Evolutionary conservation across 2,888 invertebrate species (phyloP).

Genomic region (Drosophila dives): DNA sequence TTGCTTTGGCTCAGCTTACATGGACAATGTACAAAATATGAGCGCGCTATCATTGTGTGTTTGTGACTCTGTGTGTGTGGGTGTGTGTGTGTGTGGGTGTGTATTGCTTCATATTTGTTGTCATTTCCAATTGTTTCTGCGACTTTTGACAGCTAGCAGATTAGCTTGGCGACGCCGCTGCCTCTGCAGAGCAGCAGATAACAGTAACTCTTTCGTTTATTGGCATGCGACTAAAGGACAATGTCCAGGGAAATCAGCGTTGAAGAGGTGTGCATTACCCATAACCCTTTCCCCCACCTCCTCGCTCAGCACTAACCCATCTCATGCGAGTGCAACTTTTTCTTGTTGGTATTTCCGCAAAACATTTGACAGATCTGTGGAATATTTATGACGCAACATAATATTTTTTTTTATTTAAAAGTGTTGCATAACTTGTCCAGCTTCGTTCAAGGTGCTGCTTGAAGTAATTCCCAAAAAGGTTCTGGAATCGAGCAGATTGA

Average conservation of each 20-base stretch:
- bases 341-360: constrained; percentile 26
- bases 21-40: constrained; percentile 35
- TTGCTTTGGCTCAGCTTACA: constrained; percentile 51
- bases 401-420: too few species aligned
- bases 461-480: too few species aligned
- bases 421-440: too few species aligned
- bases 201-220: constrained; percentile 15
- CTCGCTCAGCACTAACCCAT: background rate
- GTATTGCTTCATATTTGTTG: constrained; percentile 72
- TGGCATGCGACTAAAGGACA: constrained; percentile 42
- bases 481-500: too few species aligned
- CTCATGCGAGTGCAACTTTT: constrained; percentile 14
- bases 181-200: constrained; percentile 43
- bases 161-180: constrained; percentile 70
- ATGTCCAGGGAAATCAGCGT: constrained; percentile 65
- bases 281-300: background rate
- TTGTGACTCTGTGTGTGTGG: constrained; percentile 7
- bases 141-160: constrained; percentile 75
- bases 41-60: constrained; percentile 23
- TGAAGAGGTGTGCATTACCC: constrained; percentile 1
- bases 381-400: background rate
- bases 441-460: too few species aligned
- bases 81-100: constrained; percentile 38
- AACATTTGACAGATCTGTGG: constrained; percentile 11
- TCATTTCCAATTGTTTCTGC: constrained; percentile 76